A percentile compares a stretch with the other conserved stretches of the same genome.
phyloP scores from a whole-genome alignment of 2,113 vertebrate species.

The Smithornis capensis region DNA sequence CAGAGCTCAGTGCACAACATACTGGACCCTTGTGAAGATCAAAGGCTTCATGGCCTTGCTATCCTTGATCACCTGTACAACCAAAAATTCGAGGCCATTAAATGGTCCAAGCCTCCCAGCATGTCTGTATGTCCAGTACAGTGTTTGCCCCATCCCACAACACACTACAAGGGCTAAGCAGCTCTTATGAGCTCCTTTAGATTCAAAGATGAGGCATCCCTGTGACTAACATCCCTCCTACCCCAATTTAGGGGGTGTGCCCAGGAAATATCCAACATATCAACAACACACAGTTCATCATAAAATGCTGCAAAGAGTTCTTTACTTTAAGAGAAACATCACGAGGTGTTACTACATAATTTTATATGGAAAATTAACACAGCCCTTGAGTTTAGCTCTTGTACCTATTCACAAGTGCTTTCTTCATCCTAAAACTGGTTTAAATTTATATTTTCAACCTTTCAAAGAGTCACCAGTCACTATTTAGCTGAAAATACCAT shows the following conservation, averaged over 20 bases:
- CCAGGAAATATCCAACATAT: background rate
- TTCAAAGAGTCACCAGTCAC: background rate
- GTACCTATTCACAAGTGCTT: background rate
- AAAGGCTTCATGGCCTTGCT: background rate
- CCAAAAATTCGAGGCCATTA: background rate
- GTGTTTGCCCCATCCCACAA: background rate
- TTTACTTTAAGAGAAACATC: background rate
- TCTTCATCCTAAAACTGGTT: background rate
- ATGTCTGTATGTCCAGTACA: fast-evolving
- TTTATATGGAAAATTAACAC: background rate
- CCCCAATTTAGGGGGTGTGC: background rate
- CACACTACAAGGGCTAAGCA: background rate
- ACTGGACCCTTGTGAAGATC: background rate
- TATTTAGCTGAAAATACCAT: background rate
- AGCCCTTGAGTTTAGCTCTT: background rate
- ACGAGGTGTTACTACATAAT: background rate
- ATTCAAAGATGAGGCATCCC: background rate
- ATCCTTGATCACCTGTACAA: background rate
- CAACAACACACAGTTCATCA: background rate
- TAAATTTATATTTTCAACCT: background rate
- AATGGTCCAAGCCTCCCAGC: background rate
- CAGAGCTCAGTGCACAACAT: background rate
- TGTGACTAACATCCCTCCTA: background rate
- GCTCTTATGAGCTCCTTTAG: background rate
- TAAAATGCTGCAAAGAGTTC: background rate